Percentiles rank a stretch among this genome's conserved stretches.
Evolutionary conservation across 2,888 invertebrate genomes (phyloP).

Genomic region (Pelosia muscerda): DNA sequence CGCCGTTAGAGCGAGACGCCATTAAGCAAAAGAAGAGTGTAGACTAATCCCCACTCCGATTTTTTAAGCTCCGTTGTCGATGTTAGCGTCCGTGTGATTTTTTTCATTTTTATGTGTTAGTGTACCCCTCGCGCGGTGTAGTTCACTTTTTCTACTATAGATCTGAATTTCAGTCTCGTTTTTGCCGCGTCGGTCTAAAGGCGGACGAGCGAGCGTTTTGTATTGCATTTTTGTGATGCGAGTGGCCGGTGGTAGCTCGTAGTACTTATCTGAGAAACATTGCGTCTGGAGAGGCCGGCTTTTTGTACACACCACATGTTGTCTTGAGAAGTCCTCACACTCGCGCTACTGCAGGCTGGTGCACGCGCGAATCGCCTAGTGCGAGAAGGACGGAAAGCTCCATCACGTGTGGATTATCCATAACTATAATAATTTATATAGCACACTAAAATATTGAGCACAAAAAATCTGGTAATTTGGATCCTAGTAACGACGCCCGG

Average conservation of each 20-base stretch:
- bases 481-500: constrained; percentile 84
- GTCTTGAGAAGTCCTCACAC: constrained; percentile 62
- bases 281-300: constrained; percentile 71
- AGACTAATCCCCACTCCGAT: constrained; percentile 80
- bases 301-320: constrained; percentile 79
- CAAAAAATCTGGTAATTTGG: constrained; percentile 84
- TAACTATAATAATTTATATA: constrained; percentile 77
- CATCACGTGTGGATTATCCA: constrained; percentile 82
- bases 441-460: constrained; percentile 84
- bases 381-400: constrained; percentile 73
- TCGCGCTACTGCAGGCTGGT: constrained; percentile 71
- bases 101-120: constrained; percentile 87
- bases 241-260: constrained; percentile 63
- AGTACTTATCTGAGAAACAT: constrained; percentile 58
- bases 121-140: constrained; percentile 87
- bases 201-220: constrained; percentile 82
- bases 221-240: constrained; percentile 81
- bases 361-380: constrained; percentile 77
- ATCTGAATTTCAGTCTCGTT: constrained; percentile 87
- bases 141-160: constrained; percentile 88
- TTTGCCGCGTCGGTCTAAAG: constrained; percentile 87
- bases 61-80: constrained; percentile 83
- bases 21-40: constrained; percentile 63
- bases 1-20: constrained; percentile 73
- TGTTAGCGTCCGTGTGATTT: constrained; percentile 85